A percentile compares a stretch with the other conserved stretches of the same genome.
Evolutionary conservation across 2,797 vertebrate genomes (phyloP).

Genomic region (Cryptoblepharus egeriae): DNA sequence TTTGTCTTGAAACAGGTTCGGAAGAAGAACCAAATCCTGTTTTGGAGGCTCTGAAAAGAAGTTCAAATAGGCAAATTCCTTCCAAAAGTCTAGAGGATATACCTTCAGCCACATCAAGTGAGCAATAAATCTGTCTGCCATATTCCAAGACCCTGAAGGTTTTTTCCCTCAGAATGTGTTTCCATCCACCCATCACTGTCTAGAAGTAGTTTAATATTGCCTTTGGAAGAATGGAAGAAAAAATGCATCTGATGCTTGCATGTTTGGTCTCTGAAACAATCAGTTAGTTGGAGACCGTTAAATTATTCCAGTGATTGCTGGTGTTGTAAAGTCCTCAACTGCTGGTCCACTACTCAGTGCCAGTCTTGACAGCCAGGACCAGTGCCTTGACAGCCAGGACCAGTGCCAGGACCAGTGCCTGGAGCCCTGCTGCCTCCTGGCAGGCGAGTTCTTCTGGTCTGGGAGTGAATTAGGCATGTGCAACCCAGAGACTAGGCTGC

Average conservation of each 20-base stretch:
- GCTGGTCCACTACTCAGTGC: too few relatives aligned
- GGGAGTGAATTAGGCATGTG: too few relatives aligned
- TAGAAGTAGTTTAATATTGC: neutral
- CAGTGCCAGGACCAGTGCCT: too few relatives aligned
- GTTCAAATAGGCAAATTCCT: conserved; percentile 80
- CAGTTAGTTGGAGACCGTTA: neutral
- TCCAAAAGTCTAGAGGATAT: conserved; percentile 92
- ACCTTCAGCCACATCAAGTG: conserved; percentile 84
- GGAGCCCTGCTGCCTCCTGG: too few relatives aligned
- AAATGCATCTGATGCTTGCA: neutral
- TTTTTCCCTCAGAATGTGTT: conserved; percentile 41
- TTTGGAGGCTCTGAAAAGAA: conserved; percentile 81
- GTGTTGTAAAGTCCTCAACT: too few relatives aligned
- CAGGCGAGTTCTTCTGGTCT: too few relatives aligned
- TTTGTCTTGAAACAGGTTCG: conserved; percentile 85
- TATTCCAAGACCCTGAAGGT: conserved; percentile 44
- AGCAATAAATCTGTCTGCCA: conserved; percentile 74
- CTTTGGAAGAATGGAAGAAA: conserved; percentile 12
- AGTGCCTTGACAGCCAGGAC: too few relatives aligned
- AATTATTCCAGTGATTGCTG: neutral
- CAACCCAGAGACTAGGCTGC: too few relatives aligned
- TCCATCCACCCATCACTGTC: conserved; percentile 45
- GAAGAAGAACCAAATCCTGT: conserved; percentile 78
- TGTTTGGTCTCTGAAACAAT: neutral
- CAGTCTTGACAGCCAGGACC: too few relatives aligned